phyloP scores from a whole-genome alignment of 2,888 invertebrate genomes.

The Drosophila melanocephala region DNA sequence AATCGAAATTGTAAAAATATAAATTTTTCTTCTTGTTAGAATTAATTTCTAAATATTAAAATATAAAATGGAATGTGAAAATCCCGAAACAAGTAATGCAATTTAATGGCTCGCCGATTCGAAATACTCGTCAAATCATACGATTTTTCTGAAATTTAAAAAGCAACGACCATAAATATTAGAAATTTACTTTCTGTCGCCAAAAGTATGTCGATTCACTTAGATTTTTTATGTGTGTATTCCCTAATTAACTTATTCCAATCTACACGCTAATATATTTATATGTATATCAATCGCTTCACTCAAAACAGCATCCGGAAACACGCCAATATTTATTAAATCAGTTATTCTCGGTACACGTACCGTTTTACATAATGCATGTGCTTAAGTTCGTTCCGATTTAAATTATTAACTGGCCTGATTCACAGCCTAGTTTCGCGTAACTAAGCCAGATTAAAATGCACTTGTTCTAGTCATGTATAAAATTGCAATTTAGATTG shows the following conservation, averaged over 20 bases:
- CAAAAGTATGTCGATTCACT: background rate
- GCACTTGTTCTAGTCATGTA: background rate
- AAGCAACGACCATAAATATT: background rate
- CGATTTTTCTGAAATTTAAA: background rate
- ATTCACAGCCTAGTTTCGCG: background rate
- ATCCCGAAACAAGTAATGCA: background rate
- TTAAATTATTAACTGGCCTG: slow-evolving; percentile 2
- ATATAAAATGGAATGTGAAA: background rate
- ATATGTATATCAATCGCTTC: slow-evolving; percentile 22
- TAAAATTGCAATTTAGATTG: slow-evolving; percentile 5
- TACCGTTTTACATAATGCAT: background rate
- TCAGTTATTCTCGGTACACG: slow-evolving; percentile 10
- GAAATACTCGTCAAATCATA: background rate
- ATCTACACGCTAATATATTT: background rate
- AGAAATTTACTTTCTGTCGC: background rate
- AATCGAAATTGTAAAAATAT: too few relatives aligned
- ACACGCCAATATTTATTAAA: slow-evolving; percentile 13
- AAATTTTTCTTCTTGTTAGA: background rate
- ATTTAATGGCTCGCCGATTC: background rate
- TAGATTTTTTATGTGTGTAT: background rate
- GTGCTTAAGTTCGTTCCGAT: slow-evolving; percentile 3
- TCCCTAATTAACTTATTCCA: background rate
- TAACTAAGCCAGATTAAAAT: slow-evolving; percentile 5
- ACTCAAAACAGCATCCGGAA: slow-evolving; percentile 9
- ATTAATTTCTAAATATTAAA: too few relatives aligned